Conservation (phyloP, 2,797 vertebrate species). For the Cirrhinus molitorella region DNA sequence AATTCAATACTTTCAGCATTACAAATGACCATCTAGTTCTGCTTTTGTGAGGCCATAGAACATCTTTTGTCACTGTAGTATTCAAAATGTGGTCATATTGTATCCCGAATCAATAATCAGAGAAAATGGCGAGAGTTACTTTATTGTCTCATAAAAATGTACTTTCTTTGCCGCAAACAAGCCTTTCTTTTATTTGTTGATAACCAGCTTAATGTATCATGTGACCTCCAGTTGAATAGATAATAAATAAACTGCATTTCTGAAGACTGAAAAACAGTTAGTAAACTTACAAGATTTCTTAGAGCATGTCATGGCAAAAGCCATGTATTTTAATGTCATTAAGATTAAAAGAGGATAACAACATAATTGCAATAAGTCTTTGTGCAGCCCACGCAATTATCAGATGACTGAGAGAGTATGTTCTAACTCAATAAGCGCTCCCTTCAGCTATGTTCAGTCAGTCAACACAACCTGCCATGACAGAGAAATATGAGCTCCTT, state of each 20-base stretch:
- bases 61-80: conserved; percentile 33
- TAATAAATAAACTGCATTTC: not conserved
- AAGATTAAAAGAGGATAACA: conserved; percentile 15
- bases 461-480: conserved; percentile 11
- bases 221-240: not conserved
- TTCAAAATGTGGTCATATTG: conserved; percentile 11
- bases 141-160: conserved; percentile 8
- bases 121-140: conserved; percentile 4
- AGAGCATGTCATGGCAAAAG: conserved; percentile 1
- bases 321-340: not conserved
- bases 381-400: conserved; percentile 15
- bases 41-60: conserved; percentile 45
- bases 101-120: conserved; percentile 36
- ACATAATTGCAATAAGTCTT: conserved; percentile 23
- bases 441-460: conserved; percentile 28
- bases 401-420: conserved; percentile 17
- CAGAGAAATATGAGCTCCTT: conserved; percentile 10
- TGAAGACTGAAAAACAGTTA: not conserved
- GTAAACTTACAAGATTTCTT: conserved; percentile 1
- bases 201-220: not conserved
- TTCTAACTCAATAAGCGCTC: not conserved
- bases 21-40: conserved; percentile 39
- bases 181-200: not conserved
- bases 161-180: not conserved
- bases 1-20: conserved; percentile 41